A percentile compares a stretch with the other conserved stretches of the same genome.
Conservation (phyloP, 2,888 invertebrate genomes). For the Zygaena filipendulae region DNA sequence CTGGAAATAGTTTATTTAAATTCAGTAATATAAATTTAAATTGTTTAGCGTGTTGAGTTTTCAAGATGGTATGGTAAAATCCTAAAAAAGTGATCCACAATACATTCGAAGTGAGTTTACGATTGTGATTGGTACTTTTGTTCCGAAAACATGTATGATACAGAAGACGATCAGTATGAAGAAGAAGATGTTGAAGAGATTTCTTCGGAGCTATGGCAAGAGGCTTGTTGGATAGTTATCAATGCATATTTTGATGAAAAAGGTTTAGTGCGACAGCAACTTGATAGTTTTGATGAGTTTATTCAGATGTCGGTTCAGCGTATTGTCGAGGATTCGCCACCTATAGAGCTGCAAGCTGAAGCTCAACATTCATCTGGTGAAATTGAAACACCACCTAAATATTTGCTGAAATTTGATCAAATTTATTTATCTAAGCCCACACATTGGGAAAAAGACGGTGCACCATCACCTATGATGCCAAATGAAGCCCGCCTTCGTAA, state of each 20-base stretch:
- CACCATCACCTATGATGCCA: constrained; percentile 99
- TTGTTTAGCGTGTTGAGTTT: too few species aligned
- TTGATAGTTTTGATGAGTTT: constrained; percentile 99
- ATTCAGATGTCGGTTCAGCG: constrained; percentile 99
- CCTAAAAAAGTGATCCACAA: too few species aligned
- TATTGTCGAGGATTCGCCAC: constrained; percentile 99
- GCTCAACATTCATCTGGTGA: constrained; percentile 96
- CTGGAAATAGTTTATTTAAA: too few species aligned
- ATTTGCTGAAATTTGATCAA: constrained; percentile 97
- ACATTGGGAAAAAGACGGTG: constrained; percentile 99
- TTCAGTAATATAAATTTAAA: too few species aligned
- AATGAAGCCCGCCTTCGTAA: constrained; percentile 98
- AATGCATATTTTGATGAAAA: constrained; percentile 99
- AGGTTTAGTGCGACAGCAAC: constrained; percentile 97
- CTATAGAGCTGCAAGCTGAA: constrained; percentile 97
- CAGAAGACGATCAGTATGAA: constrained; percentile 73
- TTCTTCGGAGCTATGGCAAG: constrained; percentile 98
- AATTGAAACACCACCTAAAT: constrained; percentile 91
- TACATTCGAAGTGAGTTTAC: too few species aligned
- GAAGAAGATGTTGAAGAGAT: constrained; percentile 96
- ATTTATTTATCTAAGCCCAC: constrained; percentile 99
- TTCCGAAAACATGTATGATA: constrained; percentile 61
- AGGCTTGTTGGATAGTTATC: constrained; percentile 99
- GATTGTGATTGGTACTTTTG: too few species aligned
- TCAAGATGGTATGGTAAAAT: too few species aligned